Evolutionary conservation across 2,797 vertebrate genomes (phyloP), one percentile per base, ranked within the genome.

Genomic region (Labeo calbasu): DNA sequence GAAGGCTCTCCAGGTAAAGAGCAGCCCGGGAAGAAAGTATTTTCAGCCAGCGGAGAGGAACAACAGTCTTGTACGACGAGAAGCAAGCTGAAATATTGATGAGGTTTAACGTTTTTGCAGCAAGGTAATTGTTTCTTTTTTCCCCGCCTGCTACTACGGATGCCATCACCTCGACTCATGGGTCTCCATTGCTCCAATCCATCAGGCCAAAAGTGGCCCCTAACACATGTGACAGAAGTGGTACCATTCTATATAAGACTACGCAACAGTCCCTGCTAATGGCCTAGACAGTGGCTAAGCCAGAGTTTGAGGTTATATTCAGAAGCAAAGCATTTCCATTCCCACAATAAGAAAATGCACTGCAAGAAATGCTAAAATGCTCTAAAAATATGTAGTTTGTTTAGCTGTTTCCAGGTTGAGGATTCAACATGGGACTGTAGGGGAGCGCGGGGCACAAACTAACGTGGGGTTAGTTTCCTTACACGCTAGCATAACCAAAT

Each of bases 41-140:
- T 89, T 87, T 84, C 86, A 84, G 81, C 43, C 53, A 84, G 83
- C 21, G 2, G 53, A 86, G 79, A 89, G 83, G 85, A 86, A 89
- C 87, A 36, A 78, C 88, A 86, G 87, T 86, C 86, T 85, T 86
- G 84, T 88, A 93, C 81, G 84, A 87, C 82, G 12, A 61, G 89
- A 91, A 91, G 88, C 79, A 9, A 51, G 65, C 36, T 87, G 70
- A 94, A 95, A 94, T 91, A 93, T 94, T 93, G 77, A 95, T 93
- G 91, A 92, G 82, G 85, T 80, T 89, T 88, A 90, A 89, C 80
- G 46, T 91, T 89, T 90, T 87, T 90, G 81, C 65, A 83, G 87
- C 77, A 83, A 89, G 84, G 88, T 91, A 90, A 91, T 91, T 89
- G 91, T 91, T 90, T 88, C 78, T 86, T 83, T 86, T 86, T 68